phyloP scores from a whole-genome alignment of 2,113 vertebrate species.

The Oryzias woworae region DNA sequence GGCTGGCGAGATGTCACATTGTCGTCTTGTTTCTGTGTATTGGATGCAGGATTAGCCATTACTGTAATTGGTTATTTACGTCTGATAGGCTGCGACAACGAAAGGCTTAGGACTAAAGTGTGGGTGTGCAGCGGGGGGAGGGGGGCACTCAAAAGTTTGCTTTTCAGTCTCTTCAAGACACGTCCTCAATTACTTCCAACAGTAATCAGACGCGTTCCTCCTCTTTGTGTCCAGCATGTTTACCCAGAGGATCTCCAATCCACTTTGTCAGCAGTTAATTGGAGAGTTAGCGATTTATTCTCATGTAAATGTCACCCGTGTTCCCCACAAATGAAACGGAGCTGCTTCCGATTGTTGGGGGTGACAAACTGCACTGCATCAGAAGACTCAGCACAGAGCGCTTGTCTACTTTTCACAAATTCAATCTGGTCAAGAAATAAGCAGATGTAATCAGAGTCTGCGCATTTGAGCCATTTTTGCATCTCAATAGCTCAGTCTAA shows the following conservation, averaged over 20 bases:
- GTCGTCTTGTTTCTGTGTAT: conserved; percentile 48
- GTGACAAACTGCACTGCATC: conserved; percentile 16
- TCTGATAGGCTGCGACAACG: conserved; percentile 40
- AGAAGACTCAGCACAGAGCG: not conserved
- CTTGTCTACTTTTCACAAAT: conserved; percentile 34
- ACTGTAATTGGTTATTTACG: conserved; percentile 73
- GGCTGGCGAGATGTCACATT: conserved; percentile 53
- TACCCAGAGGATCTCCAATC: conserved; percentile 54
- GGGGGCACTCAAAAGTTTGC: conserved; percentile 39
- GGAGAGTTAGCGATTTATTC: conserved; percentile 58
- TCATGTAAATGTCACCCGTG: conserved; percentile 62
- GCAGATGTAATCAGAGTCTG: conserved; percentile 30
- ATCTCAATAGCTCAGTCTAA: conserved; percentile 33
- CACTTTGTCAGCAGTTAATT: conserved; percentile 73
- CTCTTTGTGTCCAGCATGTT: conserved; percentile 67
- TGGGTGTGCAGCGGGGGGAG: not conserved
- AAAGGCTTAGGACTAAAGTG: conserved; percentile 37
- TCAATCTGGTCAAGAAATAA: conserved; percentile 33
- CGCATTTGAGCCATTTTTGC: conserved; percentile 22
- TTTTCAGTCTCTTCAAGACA: conserved; percentile 43
- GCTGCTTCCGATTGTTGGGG: conserved; percentile 29
- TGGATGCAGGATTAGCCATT: conserved; percentile 47
- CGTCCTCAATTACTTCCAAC: conserved; percentile 63
- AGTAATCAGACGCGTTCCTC: conserved; percentile 55
- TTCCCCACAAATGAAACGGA: conserved; percentile 54